These are phyloP conservation scores for Seriola quinqueradiata DNA, from an alignment of 2,113 vertebrate species.

Conservation along the genomic window DNA sequence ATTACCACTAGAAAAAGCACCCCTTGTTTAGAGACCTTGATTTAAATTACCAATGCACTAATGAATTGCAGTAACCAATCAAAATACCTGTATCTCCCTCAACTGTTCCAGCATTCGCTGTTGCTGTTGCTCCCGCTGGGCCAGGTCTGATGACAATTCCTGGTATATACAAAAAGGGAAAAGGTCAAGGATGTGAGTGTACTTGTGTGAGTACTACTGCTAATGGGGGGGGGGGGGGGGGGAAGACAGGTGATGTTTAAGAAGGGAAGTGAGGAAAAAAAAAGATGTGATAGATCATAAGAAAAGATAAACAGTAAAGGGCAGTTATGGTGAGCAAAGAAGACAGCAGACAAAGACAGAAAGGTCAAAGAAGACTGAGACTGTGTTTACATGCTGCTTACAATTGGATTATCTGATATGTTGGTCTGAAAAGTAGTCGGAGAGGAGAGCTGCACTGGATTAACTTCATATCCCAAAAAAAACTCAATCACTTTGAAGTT, in stretches of 20 bases:
- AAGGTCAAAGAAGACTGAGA: constrained; percentile 30
- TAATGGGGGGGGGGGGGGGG: not conserved
- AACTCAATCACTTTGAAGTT: constrained; percentile 53
- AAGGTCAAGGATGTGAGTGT: constrained; percentile 49
- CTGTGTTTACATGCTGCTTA: constrained; percentile 41
- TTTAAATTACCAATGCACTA: constrained; percentile 2
- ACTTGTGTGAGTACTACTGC: not conserved
- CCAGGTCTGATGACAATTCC: constrained; percentile 88
- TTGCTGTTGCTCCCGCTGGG: constrained; percentile 89
- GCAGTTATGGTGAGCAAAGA: not conserved
- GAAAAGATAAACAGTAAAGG: not conserved
- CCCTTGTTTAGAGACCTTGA: not conserved
- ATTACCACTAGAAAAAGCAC: constrained; percentile 1
- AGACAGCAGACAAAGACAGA: constrained; percentile 20
- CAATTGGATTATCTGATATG: constrained; percentile 50
- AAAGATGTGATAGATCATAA: not conserved
- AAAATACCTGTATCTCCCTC: constrained; percentile 88
- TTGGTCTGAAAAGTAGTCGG: constrained; percentile 14
- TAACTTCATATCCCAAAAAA: constrained; percentile 36
- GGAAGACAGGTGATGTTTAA: not conserved
- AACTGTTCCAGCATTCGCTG: constrained; percentile 90
- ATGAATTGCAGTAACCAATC: not conserved
- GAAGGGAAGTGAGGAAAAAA: not conserved
- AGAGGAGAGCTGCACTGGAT: constrained; percentile 28
- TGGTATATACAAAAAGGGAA: constrained; percentile 58